Evolutionary conservation across 2,888 invertebrate species (phyloP), one percentile per base, ranked within the genome.

Genomic region (Mongoloraphidia duomilia): DNA sequence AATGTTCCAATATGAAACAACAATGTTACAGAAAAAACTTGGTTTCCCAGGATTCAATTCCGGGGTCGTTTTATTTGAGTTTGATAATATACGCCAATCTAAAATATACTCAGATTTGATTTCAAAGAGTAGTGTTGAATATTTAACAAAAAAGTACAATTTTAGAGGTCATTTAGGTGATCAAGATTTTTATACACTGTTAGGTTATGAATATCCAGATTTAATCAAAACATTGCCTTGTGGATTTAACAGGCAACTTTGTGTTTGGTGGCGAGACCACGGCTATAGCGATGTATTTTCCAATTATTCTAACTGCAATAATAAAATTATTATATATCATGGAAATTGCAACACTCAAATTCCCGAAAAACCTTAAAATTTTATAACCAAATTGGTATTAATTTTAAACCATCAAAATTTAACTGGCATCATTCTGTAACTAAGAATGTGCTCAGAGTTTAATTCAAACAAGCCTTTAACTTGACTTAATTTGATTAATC

Each of bases 41-140:
- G 81, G 80, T 3, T 79, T 76, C 59, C 81, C 84, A n/a, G 88
- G 89, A 2, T 80, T 83, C 57, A 89, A 89, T 66, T 85, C 84
- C 55, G 89, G 88, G 8, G 82, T 89, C 2, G 72, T 89, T 36
- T 68, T 89, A 40, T 69, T 89, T 44, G 71, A 83, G 60, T 68
- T 89, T 37, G 73, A 79, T 45, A 74, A 74, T 55, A 76, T 86
- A 65, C 68, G 85, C 52, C 65, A 71, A 46, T 84, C 84, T 0
- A 60, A 65, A 34, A 9, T n/a, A 8, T 86, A 82, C 59, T 68
- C 74, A 53, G 66, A 71, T 42, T 69, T 81, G 44, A 65, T 80
- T 13, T 70, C 68, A 34, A 70, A 72, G 47, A 63, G 69, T 12
- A 72, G 68, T 56, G 74, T 82, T 1, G 65, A 70, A 44, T 65